These are phyloP conservation scores for Gila orcuttii DNA, from an alignment of 2,113 vertebrate species.

Conservation along the genomic window DNA sequence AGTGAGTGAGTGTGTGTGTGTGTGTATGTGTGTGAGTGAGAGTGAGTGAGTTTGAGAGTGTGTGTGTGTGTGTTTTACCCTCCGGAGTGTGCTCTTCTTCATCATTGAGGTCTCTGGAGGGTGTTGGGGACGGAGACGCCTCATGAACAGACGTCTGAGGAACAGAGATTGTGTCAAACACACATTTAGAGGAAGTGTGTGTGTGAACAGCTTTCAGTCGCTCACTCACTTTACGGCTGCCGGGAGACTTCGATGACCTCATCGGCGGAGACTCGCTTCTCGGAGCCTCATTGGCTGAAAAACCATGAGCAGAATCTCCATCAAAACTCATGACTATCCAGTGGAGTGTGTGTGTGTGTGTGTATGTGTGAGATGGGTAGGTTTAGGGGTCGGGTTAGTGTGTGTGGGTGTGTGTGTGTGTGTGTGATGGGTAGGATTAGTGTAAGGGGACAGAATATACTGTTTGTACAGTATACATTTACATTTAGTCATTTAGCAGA, in stretches of 20 bases:
- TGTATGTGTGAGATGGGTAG: background rate
- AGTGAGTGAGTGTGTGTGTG: background rate
- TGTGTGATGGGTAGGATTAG: too few species aligned
- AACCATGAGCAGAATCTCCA: background rate
- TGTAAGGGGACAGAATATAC: too few species aligned
- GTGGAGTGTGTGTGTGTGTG: background rate
- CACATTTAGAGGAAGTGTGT: background rate
- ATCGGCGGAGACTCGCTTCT: constrained; percentile 83
- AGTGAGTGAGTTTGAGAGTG: background rate
- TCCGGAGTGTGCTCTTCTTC: constrained; percentile 78
- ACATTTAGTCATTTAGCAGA: too few species aligned
- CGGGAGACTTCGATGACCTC: constrained; percentile 86
- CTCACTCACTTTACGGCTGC: constrained; percentile 85
- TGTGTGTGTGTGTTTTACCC: constrained; percentile 71
- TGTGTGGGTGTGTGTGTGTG: too few species aligned
- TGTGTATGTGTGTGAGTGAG: background rate
- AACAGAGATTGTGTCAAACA: background rate
- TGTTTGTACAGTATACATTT: too few species aligned
- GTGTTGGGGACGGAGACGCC: constrained; percentile 75
- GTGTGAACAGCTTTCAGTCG: constrained; percentile 63
- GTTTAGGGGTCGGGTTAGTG: background rate
- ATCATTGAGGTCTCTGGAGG: constrained; percentile 79
- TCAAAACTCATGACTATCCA: background rate
- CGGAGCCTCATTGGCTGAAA: constrained; percentile 83
- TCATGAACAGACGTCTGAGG: constrained; percentile 79